Conservation (phyloP, 2,888 invertebrate genomes). For the Chelonus formosanus region DNA sequence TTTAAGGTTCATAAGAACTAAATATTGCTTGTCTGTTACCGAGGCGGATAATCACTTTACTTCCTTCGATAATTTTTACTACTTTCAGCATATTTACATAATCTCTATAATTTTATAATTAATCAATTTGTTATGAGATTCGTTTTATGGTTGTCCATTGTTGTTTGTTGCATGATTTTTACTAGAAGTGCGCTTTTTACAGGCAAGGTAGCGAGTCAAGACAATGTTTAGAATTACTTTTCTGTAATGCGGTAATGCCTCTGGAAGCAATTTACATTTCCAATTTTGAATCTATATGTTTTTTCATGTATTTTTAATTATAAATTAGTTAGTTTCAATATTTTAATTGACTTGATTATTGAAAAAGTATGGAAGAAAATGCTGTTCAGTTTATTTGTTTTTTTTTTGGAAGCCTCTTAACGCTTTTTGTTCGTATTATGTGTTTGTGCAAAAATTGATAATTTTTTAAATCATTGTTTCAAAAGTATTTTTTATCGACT, state of each 20-base stretch:
- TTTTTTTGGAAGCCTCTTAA: constrained; percentile 42
- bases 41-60: constrained; percentile 53
- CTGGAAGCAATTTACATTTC: constrained; percentile 35
- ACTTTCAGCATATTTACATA: constrained; percentile 51
- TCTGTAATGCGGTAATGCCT: constrained; percentile 38
- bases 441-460: not conserved
- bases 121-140: constrained; percentile 26
- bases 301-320: not conserved
- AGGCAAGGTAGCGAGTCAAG: constrained; percentile 55
- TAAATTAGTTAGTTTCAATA: too few species aligned
- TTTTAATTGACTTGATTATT: constrained; percentile 37
- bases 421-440: constrained; percentile 38
- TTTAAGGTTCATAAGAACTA: constrained; percentile 61
- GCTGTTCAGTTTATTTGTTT: constrained; percentile 22
- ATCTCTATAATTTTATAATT: constrained; percentile 32
- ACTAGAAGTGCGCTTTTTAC: constrained; percentile 49
- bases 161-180: constrained; percentile 40
- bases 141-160: constrained; percentile 22
- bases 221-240: constrained; percentile 50
- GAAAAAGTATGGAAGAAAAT: constrained; percentile 33
- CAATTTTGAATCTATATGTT: constrained; percentile 4
- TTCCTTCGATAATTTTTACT: constrained; percentile 49
- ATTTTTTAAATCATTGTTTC: constrained; percentile 36
- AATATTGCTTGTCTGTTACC: constrained; percentile 62
- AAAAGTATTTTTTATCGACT: constrained; percentile 43